Percentiles rank a stretch among this genome's conserved stretches.
phyloP scores from a whole-genome alignment of 2,888 invertebrate genomes.

The Mesorhabditis spiculigera region DNA sequence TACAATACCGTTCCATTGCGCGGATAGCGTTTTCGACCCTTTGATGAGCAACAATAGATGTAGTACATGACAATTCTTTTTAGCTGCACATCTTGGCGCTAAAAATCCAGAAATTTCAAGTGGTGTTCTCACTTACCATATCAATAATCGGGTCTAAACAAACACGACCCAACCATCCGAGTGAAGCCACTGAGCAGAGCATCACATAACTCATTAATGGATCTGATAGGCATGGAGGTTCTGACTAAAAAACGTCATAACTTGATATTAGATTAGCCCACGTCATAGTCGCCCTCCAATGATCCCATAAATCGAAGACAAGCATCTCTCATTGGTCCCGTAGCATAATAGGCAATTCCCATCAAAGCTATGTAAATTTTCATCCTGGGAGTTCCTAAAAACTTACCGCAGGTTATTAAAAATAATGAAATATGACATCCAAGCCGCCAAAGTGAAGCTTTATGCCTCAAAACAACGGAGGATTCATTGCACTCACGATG shows the following conservation, averaged over 20 bases:
- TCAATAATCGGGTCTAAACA: conserved; percentile 4
- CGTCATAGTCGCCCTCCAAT: background rate
- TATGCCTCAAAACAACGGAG: too few relatives aligned
- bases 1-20: background rate
- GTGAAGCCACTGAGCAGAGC: background rate
- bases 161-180: background rate
- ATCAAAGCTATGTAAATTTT: background rate
- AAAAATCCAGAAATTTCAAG: background rate
- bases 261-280: background rate
- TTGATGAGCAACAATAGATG: too few relatives aligned
- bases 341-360: background rate
- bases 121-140: background rate
- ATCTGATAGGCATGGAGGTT: background rate
- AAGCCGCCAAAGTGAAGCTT: conserved; percentile 15
- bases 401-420: conserved; percentile 14
- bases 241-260: background rate
- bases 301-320: background rate
- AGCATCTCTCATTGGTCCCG: background rate
- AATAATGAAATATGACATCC: conserved; percentile 22
- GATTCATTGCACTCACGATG: conserved; percentile 13
- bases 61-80: background rate
- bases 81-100: background rate
- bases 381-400: background rate
- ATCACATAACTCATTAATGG: background rate
- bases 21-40: too few relatives aligned